A percentile compares a stretch with the other conserved stretches of the same genome.
phyloP scores from a whole-genome alignment of 2,888 invertebrate genomes.

The Iphiclides podalirius region DNA sequence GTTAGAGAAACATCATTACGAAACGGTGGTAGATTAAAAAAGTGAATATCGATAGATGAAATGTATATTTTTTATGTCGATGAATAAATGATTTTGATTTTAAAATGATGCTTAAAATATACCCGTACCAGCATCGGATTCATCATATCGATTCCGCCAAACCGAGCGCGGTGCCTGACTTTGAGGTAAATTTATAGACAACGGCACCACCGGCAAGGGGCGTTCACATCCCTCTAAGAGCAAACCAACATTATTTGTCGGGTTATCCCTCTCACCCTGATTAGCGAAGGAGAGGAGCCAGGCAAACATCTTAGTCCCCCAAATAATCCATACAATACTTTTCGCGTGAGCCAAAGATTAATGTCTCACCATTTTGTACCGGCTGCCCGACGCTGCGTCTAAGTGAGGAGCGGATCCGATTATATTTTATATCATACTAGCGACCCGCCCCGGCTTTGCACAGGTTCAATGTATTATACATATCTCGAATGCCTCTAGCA shows the following conservation, averaged over 20 bases:
- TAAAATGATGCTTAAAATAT: too few relatives aligned
- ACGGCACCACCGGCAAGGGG: slow-evolving; percentile 12
- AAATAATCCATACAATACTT: slow-evolving; percentile 64
- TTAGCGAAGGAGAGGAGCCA: slow-evolving; percentile 45
- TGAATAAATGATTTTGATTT: too few relatives aligned
- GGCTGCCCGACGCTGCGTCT: slow-evolving; percentile 40
- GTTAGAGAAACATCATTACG: too few relatives aligned
- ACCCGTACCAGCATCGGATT: too few relatives aligned
- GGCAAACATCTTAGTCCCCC: slow-evolving; percentile 55
- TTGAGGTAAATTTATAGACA: slow-evolving; percentile 13
- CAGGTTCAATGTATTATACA: not conserved
- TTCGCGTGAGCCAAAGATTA: slow-evolving; percentile 64
- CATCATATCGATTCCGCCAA: too few relatives aligned
- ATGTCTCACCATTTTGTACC: slow-evolving; percentile 65
- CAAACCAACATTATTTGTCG: slow-evolving; percentile 39
- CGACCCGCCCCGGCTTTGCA: too few relatives aligned
- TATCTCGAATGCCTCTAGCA: not conserved
- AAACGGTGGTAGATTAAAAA: too few relatives aligned
- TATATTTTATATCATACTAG: not conserved
- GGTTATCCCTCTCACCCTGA: slow-evolving; percentile 38
- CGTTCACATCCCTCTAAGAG: slow-evolving; percentile 12
- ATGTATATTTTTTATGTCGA: too few relatives aligned
- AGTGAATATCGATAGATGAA: too few relatives aligned
- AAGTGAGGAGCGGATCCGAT: slow-evolving; percentile 28
- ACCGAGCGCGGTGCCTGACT: slow-evolving; percentile 2